Base-by-base conservation (phyloP, 1,140 invertebrate genomes). In the Drosophila albomicans region DNA sequence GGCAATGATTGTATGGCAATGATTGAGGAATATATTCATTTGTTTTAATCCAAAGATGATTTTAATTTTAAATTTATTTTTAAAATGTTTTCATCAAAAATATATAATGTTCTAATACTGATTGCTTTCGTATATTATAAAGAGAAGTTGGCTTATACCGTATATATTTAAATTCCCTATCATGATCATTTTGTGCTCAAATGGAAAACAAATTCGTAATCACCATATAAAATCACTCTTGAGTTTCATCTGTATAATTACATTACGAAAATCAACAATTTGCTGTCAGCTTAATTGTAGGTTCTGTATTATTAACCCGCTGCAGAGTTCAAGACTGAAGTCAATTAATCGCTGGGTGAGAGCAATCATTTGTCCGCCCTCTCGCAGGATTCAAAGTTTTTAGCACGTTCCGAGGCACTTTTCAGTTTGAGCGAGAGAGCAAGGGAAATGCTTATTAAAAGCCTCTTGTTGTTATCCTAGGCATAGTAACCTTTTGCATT, bases 391-490 rank as follows among this genome's bases (percentile, higher is more conserved):
- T 57, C 38, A 58, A 63, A 49, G 43, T 69, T 75, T 74, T 49
- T 56, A 41, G 41, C 57, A 69, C 66, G 66, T 63, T 62, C 35
- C 73, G 56, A 56, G 66, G 32, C 73, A 79, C 62, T 79, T 79
- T 76, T 62, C 67, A 76, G 73, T 72, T 74, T 25, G 3, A 25
- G 20, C 20, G 3, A 25, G 3, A 25, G 63, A 16, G 35, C 41
- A 32, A 48, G 71, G 62, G 46, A 20, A 63, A 51, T 84, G 78
- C 84, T 89, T 84, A 88, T 88, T 88, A 88, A 87, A 84, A 72
- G 80, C 51, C 84, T 89, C 80, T 88, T 88, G 84, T 87, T 87
- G 78, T 89, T 75, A 80, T 80, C 80, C 80, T 88, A 75, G 77
- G 81, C 73, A 45, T 66, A 88, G 79, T 89, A 88, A 89, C 85